These are phyloP conservation scores for Polyommatus iphigenia DNA, from an alignment of 2,888 invertebrate genomes.

Conservation along the genomic window DNA sequence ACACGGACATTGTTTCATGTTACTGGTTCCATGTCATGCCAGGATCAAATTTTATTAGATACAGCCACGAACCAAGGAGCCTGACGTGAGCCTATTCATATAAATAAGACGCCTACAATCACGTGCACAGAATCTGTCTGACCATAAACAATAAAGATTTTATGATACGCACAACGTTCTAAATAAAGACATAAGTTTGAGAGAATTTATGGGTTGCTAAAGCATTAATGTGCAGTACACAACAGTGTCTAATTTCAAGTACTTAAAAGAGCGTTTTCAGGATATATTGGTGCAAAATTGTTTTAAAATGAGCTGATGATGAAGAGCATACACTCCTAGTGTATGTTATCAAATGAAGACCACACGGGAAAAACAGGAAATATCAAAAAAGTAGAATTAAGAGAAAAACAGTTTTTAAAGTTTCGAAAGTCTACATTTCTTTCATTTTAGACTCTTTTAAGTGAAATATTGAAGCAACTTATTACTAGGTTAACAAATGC, in stretches of 20 bases:
- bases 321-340: too few relatives aligned
- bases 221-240: background rate
- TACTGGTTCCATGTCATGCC: slow-evolving; percentile 11
- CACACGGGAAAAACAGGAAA: too few relatives aligned
- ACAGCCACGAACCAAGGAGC: slow-evolving; percentile 15
- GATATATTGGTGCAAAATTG: too few relatives aligned
- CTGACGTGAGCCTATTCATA: slow-evolving; percentile 14
- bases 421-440: too few relatives aligned
- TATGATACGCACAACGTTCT: background rate
- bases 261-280: background rate
- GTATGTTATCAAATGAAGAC: too few relatives aligned
- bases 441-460: too few relatives aligned
- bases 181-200: slow-evolving; percentile 17
- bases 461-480: too few relatives aligned
- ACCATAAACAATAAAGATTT: slow-evolving; percentile 18
- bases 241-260: background rate
- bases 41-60: slow-evolving; percentile 22
- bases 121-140: slow-evolving; percentile 14
- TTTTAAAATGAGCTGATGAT: too few relatives aligned
- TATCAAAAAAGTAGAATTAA: too few relatives aligned
- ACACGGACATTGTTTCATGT: slow-evolving; percentile 6
- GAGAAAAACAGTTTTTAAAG: too few relatives aligned
- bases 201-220: slow-evolving; percentile 5
- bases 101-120: slow-evolving; percentile 20
- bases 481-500: too few relatives aligned